phyloP scores from a whole-genome alignment of 2,797 vertebrate genomes.

The Danio tinwini region DNA sequence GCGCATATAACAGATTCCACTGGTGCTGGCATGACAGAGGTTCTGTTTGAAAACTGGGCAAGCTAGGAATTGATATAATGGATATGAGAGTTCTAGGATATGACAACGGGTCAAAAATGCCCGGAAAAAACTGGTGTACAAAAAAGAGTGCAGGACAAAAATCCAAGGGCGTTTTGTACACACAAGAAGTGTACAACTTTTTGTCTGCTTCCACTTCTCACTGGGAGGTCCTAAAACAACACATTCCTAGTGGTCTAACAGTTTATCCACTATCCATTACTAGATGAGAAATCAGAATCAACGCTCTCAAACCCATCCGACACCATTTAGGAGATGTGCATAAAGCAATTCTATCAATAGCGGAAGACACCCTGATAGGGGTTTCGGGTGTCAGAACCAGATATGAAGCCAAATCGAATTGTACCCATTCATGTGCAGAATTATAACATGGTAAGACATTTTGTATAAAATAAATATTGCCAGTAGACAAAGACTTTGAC shows the following conservation, averaged over 20 bases:
- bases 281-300: background rate
- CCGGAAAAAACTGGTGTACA: background rate
- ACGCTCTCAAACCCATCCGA: background rate
- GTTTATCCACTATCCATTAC: background rate
- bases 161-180: too few relatives aligned
- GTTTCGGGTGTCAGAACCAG: background rate
- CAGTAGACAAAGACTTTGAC: too few relatives aligned
- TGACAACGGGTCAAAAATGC: background rate
- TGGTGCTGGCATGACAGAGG: background rate
- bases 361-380: background rate
- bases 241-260: background rate
- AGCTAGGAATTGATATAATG: background rate
- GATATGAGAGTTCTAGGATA: background rate
- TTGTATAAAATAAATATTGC: too few relatives aligned
- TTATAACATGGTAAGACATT: too few relatives aligned
- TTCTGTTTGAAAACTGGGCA: background rate
- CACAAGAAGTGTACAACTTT: background rate
- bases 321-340: background rate
- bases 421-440: too few relatives aligned
- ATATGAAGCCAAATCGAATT: background rate
- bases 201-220: background rate
- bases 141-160: conserved; percentile 1
- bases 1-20: background rate
- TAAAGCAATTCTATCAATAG: background rate
- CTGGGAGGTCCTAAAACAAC: background rate